Evolutionary conservation across 2,113 vertebrate species (phyloP), one percentile per base, ranked within the genome.

Genomic region (Oxyruncus cristatus): DNA sequence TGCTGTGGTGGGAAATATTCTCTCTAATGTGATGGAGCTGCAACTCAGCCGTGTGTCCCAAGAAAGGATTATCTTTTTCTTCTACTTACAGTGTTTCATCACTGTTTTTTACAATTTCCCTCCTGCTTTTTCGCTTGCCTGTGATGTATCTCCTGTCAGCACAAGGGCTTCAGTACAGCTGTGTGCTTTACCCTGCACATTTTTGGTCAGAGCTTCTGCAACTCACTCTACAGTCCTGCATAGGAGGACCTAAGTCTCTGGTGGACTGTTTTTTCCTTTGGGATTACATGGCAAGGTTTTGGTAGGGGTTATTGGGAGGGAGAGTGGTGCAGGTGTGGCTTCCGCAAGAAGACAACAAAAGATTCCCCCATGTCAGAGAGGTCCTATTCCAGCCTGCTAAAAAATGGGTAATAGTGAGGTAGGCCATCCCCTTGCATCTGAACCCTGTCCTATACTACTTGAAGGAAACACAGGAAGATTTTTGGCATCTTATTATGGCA

Each of bases 351-450:
- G 27, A 35, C 15, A 49, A n/a, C 13, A 73, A n/a, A 21, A 39
- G 42, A 11, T 27, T 17, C 2, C 28, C 17, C 5, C 2, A 0
- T 23, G 10, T 23, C 1, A 6, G 12, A 39, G 4, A n/a, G 5
- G 1, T 3, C 15, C n/a, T 63, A 26, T 6, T 68, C 49, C 32
- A 50, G 23, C 3, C 3, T 6, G 8, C 19, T 78, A 44, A 59
- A 42, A 47, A 37, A 37, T 2, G 2, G 21, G 20, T 8, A 2
- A 12, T 1, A 4, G 10, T 12, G 24, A 68, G 23, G 2, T 33
- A 68, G 30, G n/a, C 20, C 61, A 28, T 15, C 15, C 12, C 23
- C 8, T n/a, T 67, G 8, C 33, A 39, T 11, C 70, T 70, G 55
- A 85, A 39, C 6, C 5, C 6, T 50, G 32, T 20, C 13, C 14